Evolutionary conservation across 2,888 invertebrate species (phyloP), one percentile per base, ranked within the genome.

Genomic region (Apamea epomidion): DNA sequence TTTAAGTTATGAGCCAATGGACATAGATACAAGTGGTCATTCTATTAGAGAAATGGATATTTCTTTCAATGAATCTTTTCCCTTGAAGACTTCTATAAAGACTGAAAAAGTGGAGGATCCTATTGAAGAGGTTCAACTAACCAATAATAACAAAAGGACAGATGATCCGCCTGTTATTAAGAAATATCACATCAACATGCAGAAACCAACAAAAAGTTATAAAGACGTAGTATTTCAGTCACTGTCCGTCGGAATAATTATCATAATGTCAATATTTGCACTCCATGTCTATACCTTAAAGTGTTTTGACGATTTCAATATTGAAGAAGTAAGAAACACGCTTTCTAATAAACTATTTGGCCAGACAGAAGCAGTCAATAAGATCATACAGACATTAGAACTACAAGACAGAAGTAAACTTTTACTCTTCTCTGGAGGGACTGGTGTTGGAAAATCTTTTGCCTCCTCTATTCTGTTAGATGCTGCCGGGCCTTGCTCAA

Each of bases 361-460:
- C 69, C 97, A 97, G 87, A 60, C 90, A 32, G 85, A 87, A 80
- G 96, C 95, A 72, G 88, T 93, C 29, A 88, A 92, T 80, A 86
- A 87, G 58, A 89, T 97, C 75, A 83, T 95, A 60, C 85, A 92
- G 42, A 90, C 94, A 32, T 87, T 97, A n/a, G 89, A 91, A 71
- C 62, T 78, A 54, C 84, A 93, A 81, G 90, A 87, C 18, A 90
- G 78, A 16, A 93, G 89, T 79, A 96, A 95, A 91, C 90, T 97
- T 29, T 77, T 97, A 72, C 90, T 96, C 83, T 89, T 97, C 21
- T 95, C 94, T 92, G 97, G 97, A 76, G 94, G 96, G 4, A 97
- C 97, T 62, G 97, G 97, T 74, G 96, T 96, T 7, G 97, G 97
- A 1, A 97, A 97, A 87, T 96, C 97, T 65, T 95, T 92, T 81